Base-by-base conservation (phyloP, 2,888 invertebrate species). In the Oxytorus armatus region DNA sequence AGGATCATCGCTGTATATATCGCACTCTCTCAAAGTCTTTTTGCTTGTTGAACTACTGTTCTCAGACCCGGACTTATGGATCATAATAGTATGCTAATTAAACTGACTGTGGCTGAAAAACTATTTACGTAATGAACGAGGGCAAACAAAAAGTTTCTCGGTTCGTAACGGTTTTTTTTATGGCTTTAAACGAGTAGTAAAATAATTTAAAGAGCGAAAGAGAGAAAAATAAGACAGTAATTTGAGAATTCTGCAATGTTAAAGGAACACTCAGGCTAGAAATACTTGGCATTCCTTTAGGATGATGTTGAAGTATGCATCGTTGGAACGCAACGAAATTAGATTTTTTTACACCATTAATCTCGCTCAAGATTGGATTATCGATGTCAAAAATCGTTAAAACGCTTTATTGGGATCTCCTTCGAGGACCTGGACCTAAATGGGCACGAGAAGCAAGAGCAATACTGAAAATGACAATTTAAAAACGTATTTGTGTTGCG, bases 71-170 rank as follows among this genome's bases (percentile, higher is more conserved):
- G 42, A 55, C 29, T 69, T 5, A n/a, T 14, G 44, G 16, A 16
- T 7, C 14, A 23, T 44, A n/a, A n/a, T n/a, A 44, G 55, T 55
- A 55, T 42, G 53, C 55, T 69, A 69, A 55, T 44, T 42, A 23
- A 53, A 42, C 21, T 5, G 21, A 29, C 16, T 21, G 18, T 21
- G 18, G 14, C 25, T 25, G 55, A 53, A 42, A 14, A 23, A 68
- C 14, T 59, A 59, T 72, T 59, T 23, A 59, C 59, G 59, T 59
- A 59, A 72, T 36, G 21, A 49, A 72, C 11, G 47, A 49, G 59
- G 49, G 55, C 57, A 29, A 57, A 49, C 11, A 11, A 57, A 25
- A 25, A n/a, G 5, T 55, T 49, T 49, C 21, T 49, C 21, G 53
- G 21, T 14, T 55, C 53, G 29, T 55, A 25, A 25, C 53, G 1